Conservation (phyloP, 1,140 invertebrate species). For the Mya arenaria region DNA sequence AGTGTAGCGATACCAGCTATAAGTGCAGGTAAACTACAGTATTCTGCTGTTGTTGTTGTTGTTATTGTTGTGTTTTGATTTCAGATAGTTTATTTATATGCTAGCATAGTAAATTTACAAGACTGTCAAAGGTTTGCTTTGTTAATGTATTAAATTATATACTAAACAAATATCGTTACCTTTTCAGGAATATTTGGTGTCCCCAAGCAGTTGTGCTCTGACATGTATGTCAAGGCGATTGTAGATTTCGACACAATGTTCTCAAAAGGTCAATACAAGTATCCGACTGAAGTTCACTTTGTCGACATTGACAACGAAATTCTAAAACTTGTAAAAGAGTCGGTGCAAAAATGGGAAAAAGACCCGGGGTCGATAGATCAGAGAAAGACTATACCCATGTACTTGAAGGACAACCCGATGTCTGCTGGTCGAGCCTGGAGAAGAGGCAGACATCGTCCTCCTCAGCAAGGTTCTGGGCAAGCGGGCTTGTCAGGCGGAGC, state of each 20-base stretch:
- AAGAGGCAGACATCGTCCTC: neutral
- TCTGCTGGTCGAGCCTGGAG: neutral
- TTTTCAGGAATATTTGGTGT: slow-evolving; percentile 63
- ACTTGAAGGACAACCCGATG: slow-evolving; percentile 4
- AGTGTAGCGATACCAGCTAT: slow-evolving; percentile 65
- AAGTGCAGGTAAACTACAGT: slow-evolving; percentile 63
- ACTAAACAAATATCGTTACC: neutral
- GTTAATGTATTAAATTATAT: neutral
- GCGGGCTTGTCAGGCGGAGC: neutral
- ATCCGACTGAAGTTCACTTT: slow-evolving; percentile 53
- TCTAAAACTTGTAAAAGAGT: slow-evolving; percentile 2
- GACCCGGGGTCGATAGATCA: slow-evolving; percentile 8
- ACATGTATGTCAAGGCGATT: slow-evolving; percentile 54
- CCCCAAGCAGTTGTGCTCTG: slow-evolving; percentile 54
- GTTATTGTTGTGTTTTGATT: neutral
- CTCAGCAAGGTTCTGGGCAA: neutral
- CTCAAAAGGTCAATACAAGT: neutral
- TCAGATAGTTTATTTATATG: neutral
- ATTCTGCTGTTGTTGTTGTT: neutral
- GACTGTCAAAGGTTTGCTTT: neutral
- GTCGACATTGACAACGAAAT: slow-evolving; percentile 52
- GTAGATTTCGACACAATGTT: slow-evolving; percentile 14
- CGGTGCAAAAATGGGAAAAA: slow-evolving; percentile 24
- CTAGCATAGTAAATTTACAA: neutral
- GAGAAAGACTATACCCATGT: neutral